These are phyloP conservation scores for Neodiprion pinetum DNA, from an alignment of 1,140 invertebrate genomes.

Conservation along the genomic window DNA sequence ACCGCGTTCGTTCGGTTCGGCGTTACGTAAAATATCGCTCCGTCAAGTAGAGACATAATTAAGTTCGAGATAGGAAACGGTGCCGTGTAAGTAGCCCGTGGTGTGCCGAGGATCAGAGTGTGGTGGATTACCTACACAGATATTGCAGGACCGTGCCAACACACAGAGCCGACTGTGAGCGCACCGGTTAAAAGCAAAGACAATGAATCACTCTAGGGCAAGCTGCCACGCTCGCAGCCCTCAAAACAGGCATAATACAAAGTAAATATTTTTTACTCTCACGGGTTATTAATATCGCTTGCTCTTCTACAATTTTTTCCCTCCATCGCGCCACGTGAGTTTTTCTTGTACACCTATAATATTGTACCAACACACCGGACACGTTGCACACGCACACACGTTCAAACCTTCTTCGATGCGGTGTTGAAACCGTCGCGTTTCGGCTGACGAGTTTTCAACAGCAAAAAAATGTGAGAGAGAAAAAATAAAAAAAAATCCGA, in stretches of 20 bases:
- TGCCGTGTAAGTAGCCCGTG: not conserved
- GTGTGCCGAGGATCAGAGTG: not conserved
- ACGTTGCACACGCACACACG: conserved; percentile 13
- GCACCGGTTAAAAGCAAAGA: conserved; percentile 2
- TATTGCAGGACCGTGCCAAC: not conserved
- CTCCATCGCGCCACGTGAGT: not conserved
- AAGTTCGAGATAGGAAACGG: not conserved
- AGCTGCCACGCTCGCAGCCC: conserved; percentile 58
- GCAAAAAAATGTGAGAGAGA: too few species aligned
- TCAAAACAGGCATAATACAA: conserved; percentile 60
- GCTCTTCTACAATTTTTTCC: conserved; percentile 35
- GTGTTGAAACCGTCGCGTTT: too few species aligned
- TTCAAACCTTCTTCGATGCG: conserved; percentile 28
- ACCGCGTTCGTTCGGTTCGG: not conserved
- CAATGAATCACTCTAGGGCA: conserved; percentile 59
- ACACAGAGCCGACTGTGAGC: not conserved
- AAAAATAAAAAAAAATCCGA: too few species aligned
- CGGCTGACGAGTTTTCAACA: too few species aligned
- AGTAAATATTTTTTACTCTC: conserved; percentile 61
- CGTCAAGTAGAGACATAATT: conserved; percentile 1
- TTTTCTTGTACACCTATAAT: conserved; percentile 17
- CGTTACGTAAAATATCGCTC: not conserved
- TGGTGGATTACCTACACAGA: not conserved
- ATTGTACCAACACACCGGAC: conserved; percentile 5
- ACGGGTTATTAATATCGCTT: conserved; percentile 58